Conservation (phyloP, 2,797 vertebrate genomes). For the Crenichthys baileyi region DNA sequence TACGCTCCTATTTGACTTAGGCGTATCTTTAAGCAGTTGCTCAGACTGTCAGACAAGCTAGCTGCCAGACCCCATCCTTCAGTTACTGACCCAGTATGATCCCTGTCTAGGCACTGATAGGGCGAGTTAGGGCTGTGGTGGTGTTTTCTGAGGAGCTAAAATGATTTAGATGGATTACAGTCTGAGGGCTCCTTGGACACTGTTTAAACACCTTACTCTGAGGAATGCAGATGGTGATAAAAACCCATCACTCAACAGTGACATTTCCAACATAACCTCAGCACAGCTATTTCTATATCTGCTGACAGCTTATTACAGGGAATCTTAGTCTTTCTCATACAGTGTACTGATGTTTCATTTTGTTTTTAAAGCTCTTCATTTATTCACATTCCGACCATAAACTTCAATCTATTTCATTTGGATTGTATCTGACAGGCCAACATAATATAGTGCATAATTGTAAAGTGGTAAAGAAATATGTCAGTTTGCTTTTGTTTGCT, state of each 20-base stretch:
- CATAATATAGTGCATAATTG: neutral
- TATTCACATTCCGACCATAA: neutral
- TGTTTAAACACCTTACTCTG: constrained; percentile 69
- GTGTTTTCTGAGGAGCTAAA: constrained; percentile 62
- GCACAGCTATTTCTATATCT: constrained; percentile 39
- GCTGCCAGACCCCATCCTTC: constrained; percentile 62
- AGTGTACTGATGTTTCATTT: no score
- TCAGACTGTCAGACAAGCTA: neutral
- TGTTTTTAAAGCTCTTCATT: neutral
- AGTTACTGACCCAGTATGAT: constrained; percentile 74
- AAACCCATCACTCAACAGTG: constrained; percentile 69
- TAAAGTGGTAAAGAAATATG: neutral
- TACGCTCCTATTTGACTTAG: neutral
- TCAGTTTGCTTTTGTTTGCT: no score
- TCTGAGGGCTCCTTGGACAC: constrained; percentile 71
- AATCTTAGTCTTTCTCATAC: neutral
- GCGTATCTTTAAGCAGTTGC: neutral
- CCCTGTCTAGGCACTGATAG: constrained; percentile 53
- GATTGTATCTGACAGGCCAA: neutral
- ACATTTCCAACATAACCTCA: constrained; percentile 75
- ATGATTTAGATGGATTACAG: constrained; percentile 78
- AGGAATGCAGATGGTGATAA: constrained; percentile 65
- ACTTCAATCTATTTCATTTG: neutral
- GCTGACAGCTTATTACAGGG: neutral
- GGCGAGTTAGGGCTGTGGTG: constrained; percentile 65